Conservation (phyloP, 2,888 invertebrate species). For the Philonicus albiceps region DNA sequence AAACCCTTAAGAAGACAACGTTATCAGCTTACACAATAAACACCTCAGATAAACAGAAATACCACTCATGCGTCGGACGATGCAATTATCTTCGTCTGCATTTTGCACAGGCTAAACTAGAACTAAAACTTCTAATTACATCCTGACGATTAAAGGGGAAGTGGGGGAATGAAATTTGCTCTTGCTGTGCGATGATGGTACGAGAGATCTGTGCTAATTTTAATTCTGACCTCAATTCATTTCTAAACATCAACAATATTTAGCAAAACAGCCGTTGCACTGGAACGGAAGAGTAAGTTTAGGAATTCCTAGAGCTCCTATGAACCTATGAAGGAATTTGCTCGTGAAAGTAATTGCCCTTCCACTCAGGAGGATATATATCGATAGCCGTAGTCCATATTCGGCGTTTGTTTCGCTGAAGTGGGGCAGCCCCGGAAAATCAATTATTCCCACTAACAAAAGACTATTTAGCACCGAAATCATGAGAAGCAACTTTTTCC, state of each 20-base stretch:
- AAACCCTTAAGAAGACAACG: background rate
- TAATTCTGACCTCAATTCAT: constrained; percentile 32
- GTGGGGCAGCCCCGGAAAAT: constrained; percentile 34
- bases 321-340: background rate
- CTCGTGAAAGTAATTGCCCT: background rate
- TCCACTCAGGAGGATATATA: background rate
- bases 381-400: background rate
- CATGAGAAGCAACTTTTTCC: constrained; percentile 17
- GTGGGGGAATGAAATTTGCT: background rate
- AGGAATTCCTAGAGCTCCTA: background rate
- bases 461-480: background rate
- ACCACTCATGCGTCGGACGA: background rate
- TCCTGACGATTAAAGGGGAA: background rate
- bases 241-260: constrained; percentile 17
- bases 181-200: constrained; percentile 11
- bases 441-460: constrained; percentile 22
- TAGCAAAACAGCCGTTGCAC: background rate
- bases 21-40: background rate
- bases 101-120: background rate
- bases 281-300: background rate
- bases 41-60: background rate
- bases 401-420: background rate
- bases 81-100: background rate
- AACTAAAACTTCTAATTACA: constrained; percentile 8
- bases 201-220: constrained; percentile 32